Evolutionary conservation across 2,888 invertebrate genomes (phyloP), one percentile per base, ranked within the genome.

Genomic region (Drosophila picticornis): DNA sequence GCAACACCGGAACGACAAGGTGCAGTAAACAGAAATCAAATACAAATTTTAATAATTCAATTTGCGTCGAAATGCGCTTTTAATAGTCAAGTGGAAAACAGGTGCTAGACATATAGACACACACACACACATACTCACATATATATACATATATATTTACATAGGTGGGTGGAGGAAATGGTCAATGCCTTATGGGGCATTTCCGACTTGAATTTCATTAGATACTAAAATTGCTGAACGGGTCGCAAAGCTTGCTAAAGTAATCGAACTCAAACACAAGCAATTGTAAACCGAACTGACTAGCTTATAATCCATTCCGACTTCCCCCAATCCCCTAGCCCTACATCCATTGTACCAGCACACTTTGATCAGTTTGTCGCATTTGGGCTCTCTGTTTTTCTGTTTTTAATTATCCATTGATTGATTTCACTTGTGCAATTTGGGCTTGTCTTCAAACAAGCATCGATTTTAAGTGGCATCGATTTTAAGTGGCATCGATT

Each of bases 201-300:
- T 74, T 80, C 84, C 90, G 80, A 87, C 87, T 67, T 55, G 65
- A 64, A 67, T 67, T 74, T 73, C 58, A 75, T 75, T 79, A 66
- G 70, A 68, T 73, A 69, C 46, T 38, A 36, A 51, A 62, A 59
- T 59, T 67, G 65, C 58, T 58, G 57, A 74, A 43, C 67, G 50
- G 51, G 52, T 66, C 52, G 31, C 19, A 51, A 32, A 31, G 38
- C 48, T 38, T 32, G 43, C 66, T 40, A 31, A 38, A 36, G 59
- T 2, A 40, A 55, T n/a, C 32, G 19, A 36, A 25, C 11, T 27
- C 40, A 31, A 57, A 16, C 32, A 31, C 52, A n/a, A 36, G n/a
- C 31, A 32, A 32, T 50, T 55, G 25, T n/a, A 4, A 57, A 11
- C n/a, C 43, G 29, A 52, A 32, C 13, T 25, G 57, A n/a, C 1